These are phyloP conservation scores for Psammodynastes pulverulentus DNA, from an alignment of 2,113 vertebrate species.

Conservation along the genomic window DNA sequence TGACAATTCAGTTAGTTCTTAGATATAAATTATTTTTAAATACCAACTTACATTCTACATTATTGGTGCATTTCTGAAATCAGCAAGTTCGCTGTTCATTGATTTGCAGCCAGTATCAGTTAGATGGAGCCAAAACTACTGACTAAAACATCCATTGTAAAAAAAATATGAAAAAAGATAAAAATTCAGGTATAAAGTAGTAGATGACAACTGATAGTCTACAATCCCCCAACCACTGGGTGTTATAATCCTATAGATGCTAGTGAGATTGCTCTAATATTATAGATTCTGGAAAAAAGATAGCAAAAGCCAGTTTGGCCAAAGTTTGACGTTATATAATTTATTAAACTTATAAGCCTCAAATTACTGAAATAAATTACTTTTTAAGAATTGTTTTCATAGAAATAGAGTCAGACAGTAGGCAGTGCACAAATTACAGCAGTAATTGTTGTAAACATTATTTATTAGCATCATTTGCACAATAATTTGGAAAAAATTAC, in stretches of 20 bases:
- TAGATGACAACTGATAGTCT: neutral
- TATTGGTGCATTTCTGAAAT: neutral
- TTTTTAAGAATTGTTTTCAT: conserved; percentile 9
- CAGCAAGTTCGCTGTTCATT: neutral
- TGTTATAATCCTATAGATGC: neutral
- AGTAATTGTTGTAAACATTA: neutral
- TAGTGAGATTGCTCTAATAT: neutral
- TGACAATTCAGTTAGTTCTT: neutral
- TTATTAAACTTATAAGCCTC: neutral
- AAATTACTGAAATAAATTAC: conserved; percentile 20
- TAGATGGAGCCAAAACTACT: neutral
- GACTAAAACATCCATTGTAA: neutral
- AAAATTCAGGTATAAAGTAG: neutral
- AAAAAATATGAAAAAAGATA: conserved; percentile 16
- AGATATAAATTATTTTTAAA: neutral
- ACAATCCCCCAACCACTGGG: neutral
- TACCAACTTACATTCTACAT: neutral
- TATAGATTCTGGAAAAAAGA: neutral
- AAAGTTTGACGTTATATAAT: neutral
- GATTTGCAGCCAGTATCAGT: neutral
- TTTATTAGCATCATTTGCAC: neutral
- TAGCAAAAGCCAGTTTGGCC: neutral
- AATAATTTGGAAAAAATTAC: neutral
- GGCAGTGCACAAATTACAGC: neutral
- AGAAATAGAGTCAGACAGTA: conserved; percentile 42